Evolutionary conservation across 2,113 vertebrate species (phyloP).

Genomic region (Alligator mississippiensis): DNA sequence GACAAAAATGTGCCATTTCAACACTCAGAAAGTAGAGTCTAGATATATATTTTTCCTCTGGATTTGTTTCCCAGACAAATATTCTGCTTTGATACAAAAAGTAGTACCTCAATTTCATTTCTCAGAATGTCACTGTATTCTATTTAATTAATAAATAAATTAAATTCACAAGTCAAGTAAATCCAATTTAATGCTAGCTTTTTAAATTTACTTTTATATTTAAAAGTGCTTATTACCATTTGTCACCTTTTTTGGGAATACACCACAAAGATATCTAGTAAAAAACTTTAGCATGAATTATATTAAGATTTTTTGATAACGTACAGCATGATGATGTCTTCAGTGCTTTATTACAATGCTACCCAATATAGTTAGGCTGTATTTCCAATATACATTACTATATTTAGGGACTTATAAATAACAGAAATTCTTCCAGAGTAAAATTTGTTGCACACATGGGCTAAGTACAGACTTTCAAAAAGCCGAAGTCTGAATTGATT

Average conservation of each 20-base stretch:
- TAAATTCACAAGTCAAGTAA: no score
- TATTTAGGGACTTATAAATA: no score
- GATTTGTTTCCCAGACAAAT: neutral
- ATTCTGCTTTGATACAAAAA: neutral
- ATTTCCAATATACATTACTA: no score
- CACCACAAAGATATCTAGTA: neutral
- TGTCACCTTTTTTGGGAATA: neutral
- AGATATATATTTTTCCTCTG: rapidly evolving
- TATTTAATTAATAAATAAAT: no score
- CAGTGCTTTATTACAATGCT: neutral
- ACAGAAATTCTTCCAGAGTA: no score
- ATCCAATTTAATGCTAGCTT: no score
- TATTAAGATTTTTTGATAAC: no score
- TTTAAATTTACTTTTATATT: neutral
- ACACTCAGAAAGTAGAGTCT: neutral
- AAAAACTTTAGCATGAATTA: neutral
- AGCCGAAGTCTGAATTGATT: no score
- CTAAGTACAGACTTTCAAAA: no score
- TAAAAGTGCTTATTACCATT: neutral
- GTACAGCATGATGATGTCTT: neutral
- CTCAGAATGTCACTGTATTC: neutral
- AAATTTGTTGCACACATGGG: no score
- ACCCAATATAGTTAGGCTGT: no score
- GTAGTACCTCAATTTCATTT: neutral
- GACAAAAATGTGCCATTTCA: neutral